Conservation (phyloP, 2,113 vertebrate species). For the Regulus satrapa region DNA sequence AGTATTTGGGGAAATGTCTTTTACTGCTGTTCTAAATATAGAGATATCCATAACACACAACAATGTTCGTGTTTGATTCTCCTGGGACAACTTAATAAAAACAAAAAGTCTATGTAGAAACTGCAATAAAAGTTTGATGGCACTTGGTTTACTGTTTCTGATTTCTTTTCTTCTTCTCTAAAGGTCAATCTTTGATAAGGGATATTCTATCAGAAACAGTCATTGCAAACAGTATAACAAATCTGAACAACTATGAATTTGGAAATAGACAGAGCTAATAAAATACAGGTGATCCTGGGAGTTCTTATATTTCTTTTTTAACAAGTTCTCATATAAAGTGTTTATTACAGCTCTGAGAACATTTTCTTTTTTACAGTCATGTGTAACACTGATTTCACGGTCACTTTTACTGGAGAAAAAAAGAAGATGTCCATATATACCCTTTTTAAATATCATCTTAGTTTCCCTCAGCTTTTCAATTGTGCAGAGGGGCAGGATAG, state of each 20-base stretch:
- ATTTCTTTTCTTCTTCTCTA: not conserved
- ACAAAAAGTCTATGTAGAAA: not conserved
- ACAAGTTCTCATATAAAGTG: not conserved
- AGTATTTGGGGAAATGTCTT: not conserved
- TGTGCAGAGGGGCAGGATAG: not conserved
- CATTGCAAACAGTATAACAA: not conserved
- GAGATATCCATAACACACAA: not conserved
- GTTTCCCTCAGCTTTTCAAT: not conserved
- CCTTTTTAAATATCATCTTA: not conserved
- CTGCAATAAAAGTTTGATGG: not conserved
- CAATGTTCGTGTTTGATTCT: not conserved
- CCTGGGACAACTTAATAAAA: not conserved
- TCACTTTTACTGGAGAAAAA: not conserved
- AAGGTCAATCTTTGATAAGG: not conserved
- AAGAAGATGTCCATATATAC: not conserved
- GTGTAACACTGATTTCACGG: not conserved
- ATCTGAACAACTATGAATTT: not conserved
- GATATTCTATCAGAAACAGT: not conserved
- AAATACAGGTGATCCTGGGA: not conserved
- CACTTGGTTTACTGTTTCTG: not conserved
- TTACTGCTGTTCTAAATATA: not conserved
- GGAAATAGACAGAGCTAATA: not conserved
- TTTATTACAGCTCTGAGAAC: not conserved
- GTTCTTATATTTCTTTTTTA: not conserved
- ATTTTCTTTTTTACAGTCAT: not conserved